These are phyloP conservation scores for Hyla sarda DNA, from an alignment of 2,113 vertebrate species.

Conservation along the genomic window DNA sequence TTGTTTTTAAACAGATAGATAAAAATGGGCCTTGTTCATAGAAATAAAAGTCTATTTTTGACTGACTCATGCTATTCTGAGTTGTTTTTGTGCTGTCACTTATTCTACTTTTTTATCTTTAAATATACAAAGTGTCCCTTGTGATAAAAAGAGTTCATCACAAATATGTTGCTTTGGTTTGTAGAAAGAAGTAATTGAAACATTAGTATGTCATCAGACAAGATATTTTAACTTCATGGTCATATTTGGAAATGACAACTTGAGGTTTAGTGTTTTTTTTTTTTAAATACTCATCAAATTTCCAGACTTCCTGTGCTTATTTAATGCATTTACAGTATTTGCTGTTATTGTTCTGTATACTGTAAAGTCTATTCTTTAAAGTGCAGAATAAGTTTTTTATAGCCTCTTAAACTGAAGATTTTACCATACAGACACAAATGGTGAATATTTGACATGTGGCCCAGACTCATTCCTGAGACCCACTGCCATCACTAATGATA, in stretches of 20 bases:
- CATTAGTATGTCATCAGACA: not conserved
- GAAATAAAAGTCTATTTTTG: no score
- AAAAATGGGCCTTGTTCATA: no score
- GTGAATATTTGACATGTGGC: not conserved
- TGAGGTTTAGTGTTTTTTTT: conserved; percentile 15
- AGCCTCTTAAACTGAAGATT: not conserved
- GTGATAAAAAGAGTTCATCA: not conserved
- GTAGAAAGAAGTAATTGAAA: not conserved
- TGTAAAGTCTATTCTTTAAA: not conserved
- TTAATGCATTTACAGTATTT: conserved; percentile 16
- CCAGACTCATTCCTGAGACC: no score
- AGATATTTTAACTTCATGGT: not conserved
- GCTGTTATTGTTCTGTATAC: conserved; percentile 10
- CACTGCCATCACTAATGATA: no score
- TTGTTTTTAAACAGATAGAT: no score
- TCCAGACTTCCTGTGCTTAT: not conserved
- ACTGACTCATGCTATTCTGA: no score
- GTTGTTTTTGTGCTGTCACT: no score
- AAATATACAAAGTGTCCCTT: not conserved
- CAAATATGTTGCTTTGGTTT: not conserved
- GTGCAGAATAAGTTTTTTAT: not conserved
- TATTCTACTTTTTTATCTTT: no score
- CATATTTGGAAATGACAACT: conserved; percentile 14
- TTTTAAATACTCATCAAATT: conserved; percentile 2
- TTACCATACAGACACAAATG: not conserved